A percentile compares a stretch with the other conserved stretches of the same genome.
Conservation (phyloP, 2,888 invertebrate genomes). For the Ormyrus rosae region DNA sequence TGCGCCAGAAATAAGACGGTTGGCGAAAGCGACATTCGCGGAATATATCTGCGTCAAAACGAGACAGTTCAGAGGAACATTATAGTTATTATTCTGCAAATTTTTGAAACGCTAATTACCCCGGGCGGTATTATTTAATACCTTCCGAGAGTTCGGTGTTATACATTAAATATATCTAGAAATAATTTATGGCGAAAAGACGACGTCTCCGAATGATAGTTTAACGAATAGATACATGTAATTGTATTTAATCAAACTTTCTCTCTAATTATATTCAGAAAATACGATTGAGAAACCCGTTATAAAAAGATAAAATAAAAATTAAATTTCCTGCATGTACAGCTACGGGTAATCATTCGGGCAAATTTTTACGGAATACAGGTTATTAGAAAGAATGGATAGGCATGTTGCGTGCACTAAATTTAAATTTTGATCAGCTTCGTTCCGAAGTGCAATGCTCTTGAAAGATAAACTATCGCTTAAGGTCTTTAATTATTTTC, state of each 20-base stretch:
- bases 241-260: constrained; percentile 14
- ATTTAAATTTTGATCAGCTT: no score
- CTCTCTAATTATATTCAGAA: neutral
- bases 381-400: constrained; percentile 13
- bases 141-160: no score
- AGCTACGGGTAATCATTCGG: constrained; percentile 6
- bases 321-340: constrained; percentile 15
- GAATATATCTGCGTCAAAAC: constrained; percentile 19
- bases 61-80: neutral
- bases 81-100: no score
- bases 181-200: no score
- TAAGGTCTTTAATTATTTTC: no score
- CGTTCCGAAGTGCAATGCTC: no score
- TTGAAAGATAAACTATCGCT: no score
- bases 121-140: no score
- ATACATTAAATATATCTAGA: no score
- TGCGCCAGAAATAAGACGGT: neutral
- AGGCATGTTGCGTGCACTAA: no score
- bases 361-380: constrained; percentile 23
- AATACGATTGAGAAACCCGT: neutral
- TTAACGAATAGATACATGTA: neutral
- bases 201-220: no score
- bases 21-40: constrained; percentile 11
- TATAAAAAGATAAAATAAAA: constrained; percentile 17
- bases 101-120: no score